Percentiles rank a stretch among this genome's conserved stretches.
Evolutionary conservation across 2,888 invertebrate species (phyloP).

Genomic region (Eristalis intricaria): DNA sequence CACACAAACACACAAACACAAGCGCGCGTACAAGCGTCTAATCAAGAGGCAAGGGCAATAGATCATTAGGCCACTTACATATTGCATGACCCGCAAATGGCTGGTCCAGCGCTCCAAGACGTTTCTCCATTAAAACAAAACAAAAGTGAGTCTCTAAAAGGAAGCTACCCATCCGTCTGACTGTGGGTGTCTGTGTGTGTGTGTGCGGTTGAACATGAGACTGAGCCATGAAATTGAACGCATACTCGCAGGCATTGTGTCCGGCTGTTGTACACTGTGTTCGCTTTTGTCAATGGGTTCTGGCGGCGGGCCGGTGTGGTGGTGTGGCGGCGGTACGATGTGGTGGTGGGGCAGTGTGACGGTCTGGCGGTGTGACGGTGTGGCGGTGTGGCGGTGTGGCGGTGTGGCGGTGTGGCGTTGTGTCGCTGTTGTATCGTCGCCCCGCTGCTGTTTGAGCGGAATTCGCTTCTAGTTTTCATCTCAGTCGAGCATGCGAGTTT

Average conservation of each 20-base stretch:
- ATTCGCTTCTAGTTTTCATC: constrained; percentile 40
- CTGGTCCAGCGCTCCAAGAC: constrained; percentile 61
- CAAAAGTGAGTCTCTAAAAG: constrained; percentile 36
- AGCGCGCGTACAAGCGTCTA: constrained; percentile 24
- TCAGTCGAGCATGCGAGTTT: constrained; percentile 22
- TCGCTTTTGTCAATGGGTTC: background rate
- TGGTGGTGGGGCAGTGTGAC: too few species aligned
- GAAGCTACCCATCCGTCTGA: constrained; percentile 39
- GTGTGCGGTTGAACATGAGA: background rate
- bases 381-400: too few species aligned
- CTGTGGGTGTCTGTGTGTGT: background rate
- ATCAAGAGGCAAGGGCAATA: constrained; percentile 71
- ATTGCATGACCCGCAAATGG: constrained; percentile 57
- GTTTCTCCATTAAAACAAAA: constrained; percentile 56
- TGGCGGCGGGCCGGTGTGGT: too few species aligned
- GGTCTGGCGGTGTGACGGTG: too few species aligned
- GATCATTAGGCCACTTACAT: constrained; percentile 72
- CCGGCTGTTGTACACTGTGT: background rate
- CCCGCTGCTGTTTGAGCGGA: constrained; percentile 25
- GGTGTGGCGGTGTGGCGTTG: background rate
- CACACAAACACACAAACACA: constrained; percentile 24
- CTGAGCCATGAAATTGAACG: constrained; percentile 21
- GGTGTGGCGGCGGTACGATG: too few species aligned
- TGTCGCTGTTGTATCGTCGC: background rate
- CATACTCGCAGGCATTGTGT: constrained; percentile 1